These are phyloP conservation scores for Theocolax elegans DNA, from an alignment of 1,140 invertebrate genomes.

Conservation along the genomic window DNA sequence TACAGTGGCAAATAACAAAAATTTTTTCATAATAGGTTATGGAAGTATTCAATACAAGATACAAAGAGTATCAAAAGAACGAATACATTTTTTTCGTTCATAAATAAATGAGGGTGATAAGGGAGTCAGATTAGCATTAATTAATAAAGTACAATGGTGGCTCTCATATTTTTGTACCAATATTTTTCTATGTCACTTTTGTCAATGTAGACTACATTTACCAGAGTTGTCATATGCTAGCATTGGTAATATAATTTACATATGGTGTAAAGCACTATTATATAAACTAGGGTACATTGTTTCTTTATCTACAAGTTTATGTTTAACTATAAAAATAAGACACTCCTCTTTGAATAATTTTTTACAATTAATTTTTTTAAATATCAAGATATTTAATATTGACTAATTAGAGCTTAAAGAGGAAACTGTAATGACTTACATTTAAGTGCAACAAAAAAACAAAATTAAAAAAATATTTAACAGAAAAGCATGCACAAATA, in stretches of 20 bases:
- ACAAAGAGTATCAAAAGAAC: slow-evolving; percentile 1
- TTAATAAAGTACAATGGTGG: background rate
- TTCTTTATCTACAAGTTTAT: background rate
- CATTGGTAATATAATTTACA: background rate
- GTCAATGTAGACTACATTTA: background rate
- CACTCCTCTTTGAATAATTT: slow-evolving; percentile 5
- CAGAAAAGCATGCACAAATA: slow-evolving; percentile 1
- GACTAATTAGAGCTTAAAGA: slow-evolving; percentile 17
- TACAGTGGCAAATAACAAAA: too few species aligned
- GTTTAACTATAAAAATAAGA: slow-evolving; percentile 19
- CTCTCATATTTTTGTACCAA: slow-evolving; percentile 50
- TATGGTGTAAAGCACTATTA: slow-evolving; percentile 7
- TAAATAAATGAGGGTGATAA: background rate
- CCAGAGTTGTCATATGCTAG: background rate
- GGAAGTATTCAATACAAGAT: slow-evolving; percentile 20
- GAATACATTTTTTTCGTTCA: slow-evolving; percentile 14
- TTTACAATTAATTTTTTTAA: slow-evolving; percentile 11
- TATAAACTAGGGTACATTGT: background rate
- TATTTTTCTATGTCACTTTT: slow-evolving; percentile 41
- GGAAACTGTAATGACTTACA: slow-evolving; percentile 7
- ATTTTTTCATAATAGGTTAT: slow-evolving; percentile 30
- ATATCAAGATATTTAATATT: background rate
- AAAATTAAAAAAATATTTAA: background rate
- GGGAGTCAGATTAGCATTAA: background rate
- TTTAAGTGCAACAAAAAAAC: slow-evolving; percentile 3